These are phyloP conservation scores for Chironomus riparius DNA, from an alignment of 2,888 invertebrate species.

Conservation along the genomic window DNA sequence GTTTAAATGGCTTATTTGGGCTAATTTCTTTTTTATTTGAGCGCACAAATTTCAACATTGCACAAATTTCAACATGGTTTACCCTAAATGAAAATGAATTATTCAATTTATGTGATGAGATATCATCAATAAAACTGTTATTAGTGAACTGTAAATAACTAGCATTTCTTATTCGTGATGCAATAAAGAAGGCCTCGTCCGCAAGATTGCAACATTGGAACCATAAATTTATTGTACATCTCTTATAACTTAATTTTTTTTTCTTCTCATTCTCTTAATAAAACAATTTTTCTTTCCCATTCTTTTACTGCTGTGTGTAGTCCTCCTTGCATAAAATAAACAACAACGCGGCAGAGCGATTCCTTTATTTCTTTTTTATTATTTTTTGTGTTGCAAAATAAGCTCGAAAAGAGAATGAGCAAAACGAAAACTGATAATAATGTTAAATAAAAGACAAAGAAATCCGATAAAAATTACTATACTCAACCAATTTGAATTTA, in stretches of 20 bases:
- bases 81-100: background rate
- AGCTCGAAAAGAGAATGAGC: background rate
- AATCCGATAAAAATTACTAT: constrained; percentile 20
- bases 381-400: background rate
- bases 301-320: background rate
- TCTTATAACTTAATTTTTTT: too few relatives aligned
- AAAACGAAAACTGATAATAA: constrained; percentile 6
- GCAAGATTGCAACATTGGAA: too few relatives aligned
- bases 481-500: constrained; percentile 19
- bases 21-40: too few relatives aligned
- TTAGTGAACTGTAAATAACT: background rate
- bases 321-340: background rate
- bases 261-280: background rate
- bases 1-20: too few relatives aligned
- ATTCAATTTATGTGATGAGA: background rate
- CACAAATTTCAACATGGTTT: too few relatives aligned
- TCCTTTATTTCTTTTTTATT: background rate
- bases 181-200: background rate
- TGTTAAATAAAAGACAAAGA: background rate
- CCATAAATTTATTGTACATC: too few relatives aligned
- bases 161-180: background rate
- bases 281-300: background rate
- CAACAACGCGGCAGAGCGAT: background rate
- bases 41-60: too few relatives aligned
- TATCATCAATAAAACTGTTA: background rate